Conservation (phyloP, 2,797 vertebrate species). For the Manis javanica region DNA sequence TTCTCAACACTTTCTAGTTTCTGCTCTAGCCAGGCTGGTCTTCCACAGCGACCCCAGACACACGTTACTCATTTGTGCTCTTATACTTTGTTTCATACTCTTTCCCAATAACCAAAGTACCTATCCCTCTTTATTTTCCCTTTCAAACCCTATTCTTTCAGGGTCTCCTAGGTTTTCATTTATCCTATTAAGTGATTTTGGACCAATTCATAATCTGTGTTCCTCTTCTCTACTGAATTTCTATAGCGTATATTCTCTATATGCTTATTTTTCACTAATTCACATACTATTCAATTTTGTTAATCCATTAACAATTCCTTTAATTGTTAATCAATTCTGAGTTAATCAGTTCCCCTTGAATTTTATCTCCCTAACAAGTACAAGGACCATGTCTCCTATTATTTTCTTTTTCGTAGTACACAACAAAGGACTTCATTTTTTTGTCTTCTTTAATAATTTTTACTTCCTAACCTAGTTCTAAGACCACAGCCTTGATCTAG, state of each 20-base stretch:
- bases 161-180: not conserved
- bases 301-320: not conserved
- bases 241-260: not conserved
- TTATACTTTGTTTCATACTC: not conserved
- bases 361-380: not conserved
- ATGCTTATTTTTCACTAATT: not conserved
- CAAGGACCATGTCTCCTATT: not conserved
- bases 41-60: not conserved
- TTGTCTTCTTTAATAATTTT: slow-evolving; percentile 4
- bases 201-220: not conserved
- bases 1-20: not conserved
- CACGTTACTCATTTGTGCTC: not conserved
- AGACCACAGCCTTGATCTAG: slow-evolving; percentile 7
- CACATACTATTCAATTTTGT: not conserved
- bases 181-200: not conserved
- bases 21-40: not conserved
- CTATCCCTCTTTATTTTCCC: not conserved
- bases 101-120: not conserved
- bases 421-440: not conserved
- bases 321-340: too few species aligned
- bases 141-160: not conserved
- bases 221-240: not conserved
- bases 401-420: slow-evolving; percentile 22
- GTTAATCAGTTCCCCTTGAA: not conserved
- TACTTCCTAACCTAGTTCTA: not conserved